Evolutionary conservation across 2,888 invertebrate genomes (phyloP), one percentile per base, ranked within the genome.

Genomic region (Pemphredon lugubris): DNA sequence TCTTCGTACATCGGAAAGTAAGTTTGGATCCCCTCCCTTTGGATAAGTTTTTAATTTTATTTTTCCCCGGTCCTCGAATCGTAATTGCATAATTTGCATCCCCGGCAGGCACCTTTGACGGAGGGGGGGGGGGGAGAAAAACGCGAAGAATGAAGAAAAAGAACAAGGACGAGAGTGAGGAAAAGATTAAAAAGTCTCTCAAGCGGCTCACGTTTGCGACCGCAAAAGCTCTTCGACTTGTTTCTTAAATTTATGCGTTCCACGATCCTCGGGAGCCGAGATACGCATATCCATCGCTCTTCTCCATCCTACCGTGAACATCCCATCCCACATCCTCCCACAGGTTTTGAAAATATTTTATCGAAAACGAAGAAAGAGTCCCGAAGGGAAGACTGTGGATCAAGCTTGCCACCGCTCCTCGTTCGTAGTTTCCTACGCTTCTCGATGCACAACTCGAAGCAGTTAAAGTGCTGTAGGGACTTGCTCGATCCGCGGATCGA

Each of bases 131-230:
- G 39, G 23, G 9, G 20, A 13, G 11, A n/a, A 20, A 32, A 34
- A 14, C 26, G 58, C 30, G 11, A 14, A n/a, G n/a, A n/a, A n/a
- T n/a, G n/a, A n/a, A n/a, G n/a, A n/a, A 32, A 32, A 9, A 14
- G n/a, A 11, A 2, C 1, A 21, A 13, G 30, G 11, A 9, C 6
- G 40, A 16, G 5, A 26, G 26, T 11, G n/a, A 5, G 20, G 30
- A 23, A 55, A 60, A 42, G 74, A 74, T 79, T 76, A 72, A 74
- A 79, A 76, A 77, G 59, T 66, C 55, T 54, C 26, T 11, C n/a
- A n/a, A 32, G 48, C 13, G 40, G 16, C 39, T 16, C 44, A 7
- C 67, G 53, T 11, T 42, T 53, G 11, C 11, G 48, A 13, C 3
- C 4, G 26, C 14, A 50, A 7, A 50, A 50, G 26, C 63, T 21